These are phyloP conservation scores for Porphyrio hochstetteri DNA, from an alignment of 2,113 vertebrate species.

Conservation along the genomic window DNA sequence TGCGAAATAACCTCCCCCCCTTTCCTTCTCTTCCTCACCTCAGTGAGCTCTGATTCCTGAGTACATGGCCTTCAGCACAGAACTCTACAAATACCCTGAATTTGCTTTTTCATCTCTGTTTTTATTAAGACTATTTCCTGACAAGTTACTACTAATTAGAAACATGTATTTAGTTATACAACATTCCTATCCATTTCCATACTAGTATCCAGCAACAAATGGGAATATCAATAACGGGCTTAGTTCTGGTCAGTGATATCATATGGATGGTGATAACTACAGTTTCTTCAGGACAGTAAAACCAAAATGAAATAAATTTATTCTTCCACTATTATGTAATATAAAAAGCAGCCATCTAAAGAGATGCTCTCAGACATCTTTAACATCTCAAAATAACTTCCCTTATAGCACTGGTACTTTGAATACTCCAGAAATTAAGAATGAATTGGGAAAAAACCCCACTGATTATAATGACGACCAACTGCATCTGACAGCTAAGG, in stretches of 20 bases:
- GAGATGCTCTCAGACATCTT: neutral
- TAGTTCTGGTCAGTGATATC: neutral
- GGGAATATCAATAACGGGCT: neutral
- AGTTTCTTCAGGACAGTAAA: neutral
- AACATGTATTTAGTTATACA: slow-evolving; percentile 15
- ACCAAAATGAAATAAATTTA: neutral
- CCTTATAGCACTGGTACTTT: neutral
- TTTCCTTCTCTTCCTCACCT: neutral
- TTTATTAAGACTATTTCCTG: neutral
- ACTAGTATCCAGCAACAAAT: neutral
- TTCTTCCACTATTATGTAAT: neutral
- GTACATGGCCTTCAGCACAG: neutral
- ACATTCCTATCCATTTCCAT: neutral
- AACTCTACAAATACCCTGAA: neutral
- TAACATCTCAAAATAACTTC: neutral
- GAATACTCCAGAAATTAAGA: neutral
- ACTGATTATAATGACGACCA: neutral
- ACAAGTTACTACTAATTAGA: slow-evolving; percentile 26
- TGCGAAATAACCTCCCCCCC: neutral
- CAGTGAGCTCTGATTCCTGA: neutral
- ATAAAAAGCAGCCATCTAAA: neutral
- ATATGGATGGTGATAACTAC: neutral
- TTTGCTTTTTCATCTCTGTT: slow-evolving; percentile 13
- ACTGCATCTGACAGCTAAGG: neutral
- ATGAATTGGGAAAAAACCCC: neutral